Conservation (phyloP, 92 coral and sea anemone genomes). For the Palythoa grandis region DNA sequence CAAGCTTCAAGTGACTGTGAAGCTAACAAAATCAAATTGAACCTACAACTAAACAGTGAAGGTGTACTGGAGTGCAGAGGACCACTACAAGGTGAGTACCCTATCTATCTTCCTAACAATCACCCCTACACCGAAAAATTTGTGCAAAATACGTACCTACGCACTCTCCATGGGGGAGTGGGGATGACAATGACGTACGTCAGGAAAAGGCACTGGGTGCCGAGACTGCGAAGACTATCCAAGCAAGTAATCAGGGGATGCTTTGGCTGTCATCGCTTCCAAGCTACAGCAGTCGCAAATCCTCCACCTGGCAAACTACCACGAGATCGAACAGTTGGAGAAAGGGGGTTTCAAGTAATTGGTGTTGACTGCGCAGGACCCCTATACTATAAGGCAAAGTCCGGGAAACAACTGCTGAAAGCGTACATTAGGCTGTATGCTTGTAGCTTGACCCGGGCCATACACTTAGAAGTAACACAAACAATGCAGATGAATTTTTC, state of each 20-base stretch:
- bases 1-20: neutral
- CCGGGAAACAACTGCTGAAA: neutral
- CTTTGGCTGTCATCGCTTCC: neutral
- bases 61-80: neutral
- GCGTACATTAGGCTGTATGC: neutral
- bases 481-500: neutral
- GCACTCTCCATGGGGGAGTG: constrained; percentile 18
- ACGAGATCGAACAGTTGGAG: neutral
- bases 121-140: neutral
- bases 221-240: neutral
- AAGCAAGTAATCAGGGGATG: constrained; percentile 1
- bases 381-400: neutral
- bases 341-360: neutral
- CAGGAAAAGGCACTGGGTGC: constrained; percentile 4
- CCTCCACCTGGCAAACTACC: constrained; percentile 9
- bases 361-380: constrained; percentile 16
- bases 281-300: neutral
- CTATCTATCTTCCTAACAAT: neutral
- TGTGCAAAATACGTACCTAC: neutral
- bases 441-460: neutral
- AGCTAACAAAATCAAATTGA: neutral
- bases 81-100: neutral
- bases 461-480: neutral
- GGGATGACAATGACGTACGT: neutral
- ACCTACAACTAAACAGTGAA: neutral